Conservation (phyloP, 2,888 invertebrate genomes). For the Rugalucina vietnamica region DNA sequence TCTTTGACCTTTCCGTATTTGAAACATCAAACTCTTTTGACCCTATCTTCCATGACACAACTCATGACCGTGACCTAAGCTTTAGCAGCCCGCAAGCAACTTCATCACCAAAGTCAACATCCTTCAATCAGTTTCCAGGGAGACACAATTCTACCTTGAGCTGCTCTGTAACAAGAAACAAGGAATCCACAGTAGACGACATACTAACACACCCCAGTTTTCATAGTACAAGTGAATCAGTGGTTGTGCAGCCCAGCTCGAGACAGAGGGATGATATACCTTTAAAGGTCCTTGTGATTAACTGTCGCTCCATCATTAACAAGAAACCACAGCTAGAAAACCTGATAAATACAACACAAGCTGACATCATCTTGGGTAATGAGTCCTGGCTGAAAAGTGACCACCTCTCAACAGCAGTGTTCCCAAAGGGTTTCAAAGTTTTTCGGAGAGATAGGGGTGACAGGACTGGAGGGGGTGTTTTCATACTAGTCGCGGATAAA, state of each 20-base stretch:
- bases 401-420: background rate
- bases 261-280: slow-evolving; percentile 7
- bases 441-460: background rate
- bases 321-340: slow-evolving; percentile 15
- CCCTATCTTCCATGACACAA: background rate
- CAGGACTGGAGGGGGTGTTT: background rate
- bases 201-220: slow-evolving; percentile 13
- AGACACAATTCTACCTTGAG: background rate
- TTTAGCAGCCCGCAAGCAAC: slow-evolving; percentile 9
- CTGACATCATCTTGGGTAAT: slow-evolving; percentile 27
- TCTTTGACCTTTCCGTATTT: background rate
- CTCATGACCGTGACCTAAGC: background rate
- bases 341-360: slow-evolving; percentile 10
- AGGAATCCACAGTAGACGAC: background rate
- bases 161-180: background rate
- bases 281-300: slow-evolving; percentile 7
- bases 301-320: slow-evolving; percentile 22
- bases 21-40: background rate
- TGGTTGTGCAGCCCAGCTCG: background rate
- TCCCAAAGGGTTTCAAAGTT: background rate
- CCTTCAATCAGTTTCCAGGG: background rate
- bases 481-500: background rate
- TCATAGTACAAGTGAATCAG: background rate
- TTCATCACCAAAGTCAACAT: background rate
- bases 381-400: slow-evolving; percentile 9